Evolutionary conservation across 2,113 vertebrate species (phyloP), one percentile per base, ranked within the genome.

Genomic region (Empidonax alnorum): DNA sequence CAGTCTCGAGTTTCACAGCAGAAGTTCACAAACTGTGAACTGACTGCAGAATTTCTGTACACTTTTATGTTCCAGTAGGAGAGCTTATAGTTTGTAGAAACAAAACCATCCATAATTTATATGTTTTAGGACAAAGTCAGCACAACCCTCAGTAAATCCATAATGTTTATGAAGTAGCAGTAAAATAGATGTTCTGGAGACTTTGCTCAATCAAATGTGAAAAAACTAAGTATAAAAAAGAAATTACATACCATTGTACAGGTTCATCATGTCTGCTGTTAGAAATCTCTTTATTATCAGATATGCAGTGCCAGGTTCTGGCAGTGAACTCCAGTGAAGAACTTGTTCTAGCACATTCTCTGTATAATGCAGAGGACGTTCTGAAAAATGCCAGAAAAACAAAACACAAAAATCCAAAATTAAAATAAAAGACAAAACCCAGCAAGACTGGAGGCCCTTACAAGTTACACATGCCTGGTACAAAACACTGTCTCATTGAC

Each of bases 261-360:
- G 93, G 68, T 87, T 96, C 61, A 95, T 88, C 68, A 91, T 92
- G 79, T 98, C 98, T 31, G 69, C 58, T 47, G 93, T 97, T 68
- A 97, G 83, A 94, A 99, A 99, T 93, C 97, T 98, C 97, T 99
- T 99, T 96, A 99, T 97, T 76, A 99, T 96, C 37, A 99, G 98
- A 93, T 98, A 99, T 23, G 99, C 99, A 53, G 98, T 98, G 41
- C 99, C 97, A 14, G 99, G 99, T 49, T 98, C 98, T 28, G 98
- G 98, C 88, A 99, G 95, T 6, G 97, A 94, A 79, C 99, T 99
- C 99, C 99, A 99, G 76, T 98, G 98, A 94, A 99, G 98, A 71
- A 99, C 98, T 95, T 99, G 99, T 88, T 99, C 99, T 81, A 99
- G 97, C 31, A 99, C 96, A 83, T 98, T 99, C 95, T 99, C 99